These are phyloP conservation scores for Platichthys flesus DNA, from an alignment of 2,113 vertebrate genomes.

Conservation along the genomic window DNA sequence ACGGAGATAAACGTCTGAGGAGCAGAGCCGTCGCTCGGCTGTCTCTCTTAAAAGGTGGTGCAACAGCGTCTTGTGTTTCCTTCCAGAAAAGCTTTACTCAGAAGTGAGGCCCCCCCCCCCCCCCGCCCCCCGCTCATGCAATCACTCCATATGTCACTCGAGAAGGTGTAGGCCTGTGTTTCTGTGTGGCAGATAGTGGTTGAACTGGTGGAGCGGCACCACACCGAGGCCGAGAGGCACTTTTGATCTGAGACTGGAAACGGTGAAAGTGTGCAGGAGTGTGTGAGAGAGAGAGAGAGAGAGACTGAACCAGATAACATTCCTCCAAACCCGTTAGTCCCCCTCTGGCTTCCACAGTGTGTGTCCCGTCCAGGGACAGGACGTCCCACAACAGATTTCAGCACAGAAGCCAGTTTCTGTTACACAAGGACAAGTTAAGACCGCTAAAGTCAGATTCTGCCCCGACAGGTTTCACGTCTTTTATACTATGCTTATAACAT, in stretches of 20 bases:
- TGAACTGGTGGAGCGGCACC: conserved; percentile 48
- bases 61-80: conserved; percentile 65
- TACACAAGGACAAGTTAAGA: conserved; percentile 39
- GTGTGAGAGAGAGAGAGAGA: background rate
- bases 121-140: conserved; percentile 11
- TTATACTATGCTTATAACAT: background rate
- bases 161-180: background rate
- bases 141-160: conserved; percentile 55
- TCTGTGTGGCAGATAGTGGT: conserved; percentile 31
- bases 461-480: background rate
- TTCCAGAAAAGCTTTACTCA: conserved; percentile 41
- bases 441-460: background rate
- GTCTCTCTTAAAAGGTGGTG: conserved; percentile 18
- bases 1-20: conserved; percentile 18
- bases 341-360: conserved; percentile 36
- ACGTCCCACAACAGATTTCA: conserved; percentile 64
- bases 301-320: conserved; percentile 35
- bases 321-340: conserved; percentile 39
- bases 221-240: conserved; percentile 16
- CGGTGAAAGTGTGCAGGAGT: conserved; percentile 17
- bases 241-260: conserved; percentile 42
- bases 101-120: conserved; percentile 38
- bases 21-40: conserved; percentile 17
- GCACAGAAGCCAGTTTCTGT: conserved; percentile 44
- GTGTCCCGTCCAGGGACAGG: conserved; percentile 53